phyloP scores from a whole-genome alignment of 2,797 vertebrate species.

The Lophius americanus region DNA sequence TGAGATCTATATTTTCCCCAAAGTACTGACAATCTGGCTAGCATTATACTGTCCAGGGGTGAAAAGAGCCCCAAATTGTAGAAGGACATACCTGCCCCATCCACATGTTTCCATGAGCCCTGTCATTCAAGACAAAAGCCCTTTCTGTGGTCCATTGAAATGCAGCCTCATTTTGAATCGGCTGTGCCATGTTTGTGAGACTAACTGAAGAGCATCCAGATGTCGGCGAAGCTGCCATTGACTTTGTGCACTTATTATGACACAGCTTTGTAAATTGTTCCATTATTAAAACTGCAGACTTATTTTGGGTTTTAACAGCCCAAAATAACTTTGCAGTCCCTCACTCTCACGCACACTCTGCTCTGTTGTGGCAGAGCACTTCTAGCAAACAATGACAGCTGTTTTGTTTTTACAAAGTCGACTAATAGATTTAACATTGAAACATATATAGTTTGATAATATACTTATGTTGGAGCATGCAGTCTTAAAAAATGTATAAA shows the following conservation, averaged over 20 bases:
- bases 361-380: slow-evolving; percentile 3
- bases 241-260: slow-evolving; percentile 59
- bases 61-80: slow-evolving; percentile 36
- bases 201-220: slow-evolving; percentile 67
- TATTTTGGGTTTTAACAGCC: slow-evolving; percentile 50
- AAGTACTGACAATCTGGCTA: slow-evolving; percentile 71
- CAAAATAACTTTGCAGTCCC: slow-evolving; percentile 37
- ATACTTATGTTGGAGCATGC: neutral
- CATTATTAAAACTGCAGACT: slow-evolving; percentile 67
- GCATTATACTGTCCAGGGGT: slow-evolving; percentile 64
- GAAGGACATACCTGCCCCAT: slow-evolving; percentile 57
- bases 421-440: slow-evolving; percentile 11
- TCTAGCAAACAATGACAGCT: slow-evolving; percentile 48
- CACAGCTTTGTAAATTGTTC: slow-evolving; percentile 59
- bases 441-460: slow-evolving; percentile 18
- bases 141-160: slow-evolving; percentile 65
- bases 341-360: no score
- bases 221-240: slow-evolving; percentile 53
- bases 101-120: slow-evolving; percentile 61
- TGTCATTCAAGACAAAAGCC: slow-evolving; percentile 66
- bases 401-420: slow-evolving; percentile 13
- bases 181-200: slow-evolving; percentile 37
- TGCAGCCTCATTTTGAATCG: slow-evolving; percentile 38
- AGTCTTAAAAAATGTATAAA: slow-evolving; percentile 10
- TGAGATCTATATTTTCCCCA: slow-evolving; percentile 72